Percentiles rank a stretch among this genome's conserved stretches.
phyloP scores from a whole-genome alignment of 2,113 vertebrate species.

The Anarrhichthys ocellatus region DNA sequence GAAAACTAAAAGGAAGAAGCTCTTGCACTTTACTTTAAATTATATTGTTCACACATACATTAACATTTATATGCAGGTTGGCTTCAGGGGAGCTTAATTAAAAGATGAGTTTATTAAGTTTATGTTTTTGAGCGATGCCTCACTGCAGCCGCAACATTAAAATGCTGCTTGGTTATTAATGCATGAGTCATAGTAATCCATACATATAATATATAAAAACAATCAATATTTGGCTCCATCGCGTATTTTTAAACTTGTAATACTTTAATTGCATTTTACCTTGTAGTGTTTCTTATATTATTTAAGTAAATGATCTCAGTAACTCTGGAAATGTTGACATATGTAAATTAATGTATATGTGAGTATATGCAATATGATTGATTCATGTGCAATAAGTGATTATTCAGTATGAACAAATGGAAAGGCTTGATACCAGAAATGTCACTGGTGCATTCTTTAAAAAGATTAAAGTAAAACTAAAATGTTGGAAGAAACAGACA shows the following conservation, averaged over 20 bases:
- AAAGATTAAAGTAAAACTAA: background rate
- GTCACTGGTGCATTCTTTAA: background rate
- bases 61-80: background rate
- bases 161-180: background rate
- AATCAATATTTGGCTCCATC: background rate
- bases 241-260: background rate
- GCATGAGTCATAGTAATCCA: conserved; percentile 2
- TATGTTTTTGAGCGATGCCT: background rate
- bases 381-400: background rate
- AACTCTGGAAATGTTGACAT: background rate
- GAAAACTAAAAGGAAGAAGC: background rate
- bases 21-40: background rate
- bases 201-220: background rate
- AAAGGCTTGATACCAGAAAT: background rate
- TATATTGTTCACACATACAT: background rate
- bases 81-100: background rate
- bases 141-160: background rate
- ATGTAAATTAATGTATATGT: background rate
- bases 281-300: background rate
- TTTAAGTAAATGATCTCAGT: background rate
- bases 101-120: background rate
- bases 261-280: background rate
- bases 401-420: background rate
- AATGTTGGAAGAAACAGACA: background rate
- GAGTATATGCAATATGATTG: background rate